A percentile compares a stretch with the other conserved stretches of the same genome.
phyloP scores from a whole-genome alignment of 2,888 invertebrate genomes.

The Euclidia mi region DNA sequence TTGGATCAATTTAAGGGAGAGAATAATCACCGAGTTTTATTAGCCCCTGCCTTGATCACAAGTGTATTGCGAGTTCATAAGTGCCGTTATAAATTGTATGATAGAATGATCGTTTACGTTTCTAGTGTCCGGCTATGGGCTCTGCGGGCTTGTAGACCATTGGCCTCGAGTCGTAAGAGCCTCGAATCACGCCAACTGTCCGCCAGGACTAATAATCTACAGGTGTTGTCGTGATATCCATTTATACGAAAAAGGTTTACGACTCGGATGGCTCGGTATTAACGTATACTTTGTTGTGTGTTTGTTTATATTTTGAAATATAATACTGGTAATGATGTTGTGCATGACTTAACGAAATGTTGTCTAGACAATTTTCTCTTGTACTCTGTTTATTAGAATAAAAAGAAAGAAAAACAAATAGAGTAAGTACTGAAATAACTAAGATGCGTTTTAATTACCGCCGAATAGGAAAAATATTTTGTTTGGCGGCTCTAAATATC shows the following conservation, averaged over 20 bases:
- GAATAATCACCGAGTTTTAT: too few relatives aligned
- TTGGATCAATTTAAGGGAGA: conserved; percentile 69
- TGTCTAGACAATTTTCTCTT: too few relatives aligned
- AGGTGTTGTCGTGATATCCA: conserved; percentile 69
- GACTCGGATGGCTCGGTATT: conserved; percentile 24
- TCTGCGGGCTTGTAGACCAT: conserved; percentile 27
- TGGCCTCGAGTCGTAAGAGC: conserved; percentile 63
- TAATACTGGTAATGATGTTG: too few relatives aligned
- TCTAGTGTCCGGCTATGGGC: conserved; percentile 49
- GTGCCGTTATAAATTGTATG: conserved; percentile 70
- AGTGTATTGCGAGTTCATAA: conserved; percentile 74
- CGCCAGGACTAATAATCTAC: conserved; percentile 57
- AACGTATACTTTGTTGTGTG: conserved; percentile 17
- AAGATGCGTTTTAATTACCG: too few relatives aligned
- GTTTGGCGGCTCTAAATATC: too few relatives aligned
- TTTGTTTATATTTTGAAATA: background rate
- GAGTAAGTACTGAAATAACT: too few relatives aligned
- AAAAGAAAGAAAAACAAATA: too few relatives aligned
- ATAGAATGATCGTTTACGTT: conserved; percentile 70
- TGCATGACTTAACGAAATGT: too few relatives aligned
- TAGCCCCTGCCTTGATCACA: too few relatives aligned
- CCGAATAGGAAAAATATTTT: too few relatives aligned
- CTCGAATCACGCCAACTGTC: conserved; percentile 55
- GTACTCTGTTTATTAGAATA: too few relatives aligned
- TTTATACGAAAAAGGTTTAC: conserved; percentile 53